Evolutionary conservation across 23 tunicate species (phyloP), one percentile per base, ranked within the genome.

Genomic region (Corella eumyota): DNA sequence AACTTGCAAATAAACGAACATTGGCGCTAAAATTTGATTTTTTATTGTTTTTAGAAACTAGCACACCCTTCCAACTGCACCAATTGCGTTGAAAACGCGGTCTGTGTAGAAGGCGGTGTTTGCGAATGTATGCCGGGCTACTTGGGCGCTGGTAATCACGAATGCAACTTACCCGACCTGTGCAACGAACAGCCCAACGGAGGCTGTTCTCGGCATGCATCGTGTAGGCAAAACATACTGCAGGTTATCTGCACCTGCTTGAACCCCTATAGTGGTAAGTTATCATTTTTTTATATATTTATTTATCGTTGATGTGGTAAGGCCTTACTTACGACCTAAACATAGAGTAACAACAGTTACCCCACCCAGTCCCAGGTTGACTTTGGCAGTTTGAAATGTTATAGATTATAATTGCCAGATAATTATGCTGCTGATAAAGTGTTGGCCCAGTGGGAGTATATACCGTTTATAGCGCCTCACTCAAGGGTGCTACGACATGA

Each of bases 91-190:
- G 30, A 30, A 7, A 77, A 85, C 68, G 85, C 86, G 20, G 74
- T 78, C n/a, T 85, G 95, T 32, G 36, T 60, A 13, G 69, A 72
- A 17, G 65, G 60, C 38, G 74, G 78, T 25, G 26, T 15, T 23
- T 85, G 95, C 44, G 25, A 27, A 22, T 85, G 95, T 61, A 72
- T 66, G 25, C 83, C 81, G 2, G 95, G 95, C 2, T 76, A 85
- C 71, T 25, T 24, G 4, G 85, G 85, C 0, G 60, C 40, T 29
- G 85, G 85, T 7, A 38, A 25, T 19, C 38, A 66, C 27, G 1
- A 11, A 6, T 85, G 95, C 64, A 61, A 58, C 32, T 33, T 66
- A 2, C 48, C 57, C 45, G 75, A 76, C 38, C 52, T 85, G 30
- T 85, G 95, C 66, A 66, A 33, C 13, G 50, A 28, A 6, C 59